Conservation (phyloP, 2,113 vertebrate genomes). For the Oryzias celebensis region DNA sequence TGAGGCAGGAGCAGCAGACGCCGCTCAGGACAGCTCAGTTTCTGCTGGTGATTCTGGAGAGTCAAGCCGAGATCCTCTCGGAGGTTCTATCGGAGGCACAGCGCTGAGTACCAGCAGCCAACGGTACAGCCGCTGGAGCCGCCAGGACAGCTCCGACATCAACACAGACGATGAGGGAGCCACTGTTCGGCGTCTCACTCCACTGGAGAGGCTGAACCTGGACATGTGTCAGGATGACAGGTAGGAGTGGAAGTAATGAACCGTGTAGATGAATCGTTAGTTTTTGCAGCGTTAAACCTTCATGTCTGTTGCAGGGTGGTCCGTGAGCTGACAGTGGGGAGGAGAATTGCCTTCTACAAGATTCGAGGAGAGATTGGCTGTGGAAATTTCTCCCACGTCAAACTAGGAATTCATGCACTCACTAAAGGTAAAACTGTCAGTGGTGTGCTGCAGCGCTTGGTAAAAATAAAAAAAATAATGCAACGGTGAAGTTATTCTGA, state of each 20-base stretch:
- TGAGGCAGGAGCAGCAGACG: constrained; percentile 36
- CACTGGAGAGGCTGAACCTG: constrained; percentile 88
- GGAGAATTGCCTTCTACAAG: constrained; percentile 95
- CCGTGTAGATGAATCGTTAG: not conserved
- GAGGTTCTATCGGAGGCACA: constrained; percentile 32
- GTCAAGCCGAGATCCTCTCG: constrained; percentile 40
- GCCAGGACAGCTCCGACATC: constrained; percentile 83
- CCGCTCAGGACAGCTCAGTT: constrained; percentile 37
- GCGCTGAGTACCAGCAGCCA: constrained; percentile 45
- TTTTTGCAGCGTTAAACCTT: not conserved
- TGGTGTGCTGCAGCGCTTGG: not conserved
- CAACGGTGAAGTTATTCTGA: not conserved
- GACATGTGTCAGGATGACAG: constrained; percentile 92
- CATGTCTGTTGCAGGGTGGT: constrained; percentile 77
- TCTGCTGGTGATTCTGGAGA: constrained; percentile 38
- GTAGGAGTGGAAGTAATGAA: constrained; percentile 15
- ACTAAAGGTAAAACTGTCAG: constrained; percentile 85
- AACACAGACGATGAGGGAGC: constrained; percentile 78
- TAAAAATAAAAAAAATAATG: not conserved
- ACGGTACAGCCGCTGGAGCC: constrained; percentile 77
- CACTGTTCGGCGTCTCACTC: constrained; percentile 80
- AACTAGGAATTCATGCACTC: constrained; percentile 92
- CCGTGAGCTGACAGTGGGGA: constrained; percentile 90
- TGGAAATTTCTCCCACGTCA: constrained; percentile 98
- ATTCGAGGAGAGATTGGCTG: constrained; percentile 93